phyloP scores from a whole-genome alignment of 2,797 vertebrate genomes.

The Threskiornis aethiopicus region DNA sequence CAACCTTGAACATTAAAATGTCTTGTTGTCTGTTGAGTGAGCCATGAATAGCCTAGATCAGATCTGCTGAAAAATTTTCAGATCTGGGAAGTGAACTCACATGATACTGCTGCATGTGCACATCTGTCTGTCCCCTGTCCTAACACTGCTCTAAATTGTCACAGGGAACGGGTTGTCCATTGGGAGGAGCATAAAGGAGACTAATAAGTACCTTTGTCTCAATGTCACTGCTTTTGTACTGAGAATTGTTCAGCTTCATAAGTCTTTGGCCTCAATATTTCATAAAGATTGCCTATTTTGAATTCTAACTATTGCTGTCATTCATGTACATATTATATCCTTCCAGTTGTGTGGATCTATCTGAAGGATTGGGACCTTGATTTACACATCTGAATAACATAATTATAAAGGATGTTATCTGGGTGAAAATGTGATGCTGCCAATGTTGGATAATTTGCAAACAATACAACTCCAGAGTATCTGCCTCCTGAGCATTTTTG shows the following conservation, averaged over 20 bases:
- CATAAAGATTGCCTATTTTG: background rate
- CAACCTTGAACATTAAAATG: background rate
- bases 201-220: background rate
- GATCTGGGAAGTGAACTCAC: background rate
- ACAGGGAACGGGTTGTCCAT: background rate
- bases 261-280: background rate
- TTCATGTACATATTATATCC: background rate
- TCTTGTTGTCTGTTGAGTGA: background rate
- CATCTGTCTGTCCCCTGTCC: background rate
- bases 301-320: background rate
- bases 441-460: conserved; percentile 22
- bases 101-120: background rate
- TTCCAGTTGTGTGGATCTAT: background rate
- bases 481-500: background rate
- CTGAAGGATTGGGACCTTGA: background rate
- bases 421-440: background rate
- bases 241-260: background rate
- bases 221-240: background rate
- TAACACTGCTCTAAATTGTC: background rate
- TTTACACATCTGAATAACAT: background rate
- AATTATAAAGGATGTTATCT: conserved; percentile 24
- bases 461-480: background rate
- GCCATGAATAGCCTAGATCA: background rate
- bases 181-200: background rate
- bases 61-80: background rate